phyloP scores from a whole-genome alignment of 2,888 invertebrate genomes.

The Nebria brevicollis region DNA sequence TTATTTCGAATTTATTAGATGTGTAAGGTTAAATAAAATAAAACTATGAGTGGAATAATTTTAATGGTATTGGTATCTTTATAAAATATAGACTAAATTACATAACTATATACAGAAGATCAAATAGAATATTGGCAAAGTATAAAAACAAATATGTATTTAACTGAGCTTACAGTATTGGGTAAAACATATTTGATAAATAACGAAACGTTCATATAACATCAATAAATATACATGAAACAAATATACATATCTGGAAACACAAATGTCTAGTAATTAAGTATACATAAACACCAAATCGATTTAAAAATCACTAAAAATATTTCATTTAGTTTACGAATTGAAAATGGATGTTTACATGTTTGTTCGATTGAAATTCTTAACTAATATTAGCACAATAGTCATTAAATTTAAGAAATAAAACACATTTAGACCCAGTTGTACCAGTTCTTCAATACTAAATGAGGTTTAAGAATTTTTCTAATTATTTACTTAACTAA shows the following conservation, averaged over 20 bases:
- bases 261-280: background rate
- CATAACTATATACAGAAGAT: slow-evolving; percentile 42
- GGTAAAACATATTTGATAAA: slow-evolving; percentile 12
- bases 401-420: background rate
- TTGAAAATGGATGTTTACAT: background rate
- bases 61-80: slow-evolving; percentile 37
- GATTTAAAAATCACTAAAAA: background rate
- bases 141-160: slow-evolving; percentile 21
- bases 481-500: too few relatives aligned
- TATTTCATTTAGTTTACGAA: background rate
- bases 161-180: slow-evolving; percentile 37
- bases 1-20: too few relatives aligned
- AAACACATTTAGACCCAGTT: background rate
- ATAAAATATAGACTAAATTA: slow-evolving; percentile 46
- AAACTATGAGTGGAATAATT: slow-evolving; percentile 20
- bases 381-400: background rate
- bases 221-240: background rate
- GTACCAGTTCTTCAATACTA: too few relatives aligned
- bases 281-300: background rate
- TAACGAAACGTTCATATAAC: background rate
- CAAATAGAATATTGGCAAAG: slow-evolving; percentile 35
- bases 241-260: background rate
- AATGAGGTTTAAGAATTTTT: too few relatives aligned
- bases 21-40: background rate
- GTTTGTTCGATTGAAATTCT: background rate